A percentile compares a stretch with the other conserved stretches of the same genome.
Conservation (phyloP, 2,888 invertebrate species). For the Gari tellinella region DNA sequence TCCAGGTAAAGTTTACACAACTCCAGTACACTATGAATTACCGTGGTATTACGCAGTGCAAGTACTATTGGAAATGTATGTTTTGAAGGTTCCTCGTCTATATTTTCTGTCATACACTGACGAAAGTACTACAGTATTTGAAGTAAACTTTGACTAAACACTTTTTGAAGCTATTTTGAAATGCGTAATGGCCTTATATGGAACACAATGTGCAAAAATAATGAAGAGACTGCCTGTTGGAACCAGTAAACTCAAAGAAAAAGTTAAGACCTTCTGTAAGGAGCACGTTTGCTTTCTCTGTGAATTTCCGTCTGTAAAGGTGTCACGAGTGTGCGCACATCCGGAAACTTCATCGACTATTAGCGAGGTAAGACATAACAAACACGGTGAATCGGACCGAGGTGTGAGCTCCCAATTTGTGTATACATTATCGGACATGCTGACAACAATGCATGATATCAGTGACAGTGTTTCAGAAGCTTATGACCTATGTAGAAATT, state of each 20-base stretch:
- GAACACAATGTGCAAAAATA: neutral
- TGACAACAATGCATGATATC: too few relatives aligned
- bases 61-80: constrained; percentile 43
- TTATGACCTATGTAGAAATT: neutral
- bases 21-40: constrained; percentile 20
- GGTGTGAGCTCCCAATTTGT: too few relatives aligned
- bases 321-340: neutral
- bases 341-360: neutral
- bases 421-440: too few relatives aligned
- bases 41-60: constrained; percentile 35
- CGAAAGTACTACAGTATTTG: constrained; percentile 30
- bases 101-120: constrained; percentile 36
- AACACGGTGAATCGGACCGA: neutral
- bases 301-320: constrained; percentile 22
- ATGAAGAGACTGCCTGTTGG: neutral
- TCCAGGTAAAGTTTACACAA: constrained; percentile 13
- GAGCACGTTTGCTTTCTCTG: constrained; percentile 14
- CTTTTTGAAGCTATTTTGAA: neutral
- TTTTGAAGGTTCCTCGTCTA: constrained; percentile 6
- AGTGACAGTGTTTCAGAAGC: neutral
- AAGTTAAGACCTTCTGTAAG: constrained; percentile 3
- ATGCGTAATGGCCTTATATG: constrained; percentile 1
- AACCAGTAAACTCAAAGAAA: neutral
- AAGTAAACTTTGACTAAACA: constrained; percentile 3
- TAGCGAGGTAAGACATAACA: too few relatives aligned